A percentile compares a stretch with the other conserved stretches of the same genome.
phyloP scores from a whole-genome alignment of 1,140 invertebrate species.

The Nasonia giraulti region DNA sequence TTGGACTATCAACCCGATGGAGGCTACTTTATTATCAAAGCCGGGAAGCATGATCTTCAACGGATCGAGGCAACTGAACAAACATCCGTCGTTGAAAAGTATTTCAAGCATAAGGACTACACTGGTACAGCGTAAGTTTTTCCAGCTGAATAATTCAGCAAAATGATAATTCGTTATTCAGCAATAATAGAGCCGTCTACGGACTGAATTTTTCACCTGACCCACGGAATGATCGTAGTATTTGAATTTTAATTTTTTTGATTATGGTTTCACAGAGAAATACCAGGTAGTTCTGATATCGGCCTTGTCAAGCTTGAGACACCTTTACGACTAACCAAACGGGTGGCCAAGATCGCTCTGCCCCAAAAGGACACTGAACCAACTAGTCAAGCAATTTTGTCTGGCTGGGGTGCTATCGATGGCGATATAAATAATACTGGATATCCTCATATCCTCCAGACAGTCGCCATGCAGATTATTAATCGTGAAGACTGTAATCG shows the following conservation, averaged over 20 bases:
- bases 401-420: neutral
- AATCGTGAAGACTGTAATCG: neutral
- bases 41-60: neutral
- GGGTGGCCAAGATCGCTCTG: neutral
- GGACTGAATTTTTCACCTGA: no score
- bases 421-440: neutral
- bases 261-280: neutral
- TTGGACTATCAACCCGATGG: neutral
- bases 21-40: slow-evolving; percentile 35
- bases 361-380: neutral
- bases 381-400: neutral
- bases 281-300: neutral
- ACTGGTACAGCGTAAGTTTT: slow-evolving; percentile 58
- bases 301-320: neutral
- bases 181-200: no score
- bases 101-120: slow-evolving; percentile 72
- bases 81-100: slow-evolving; percentile 63
- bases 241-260: no score
- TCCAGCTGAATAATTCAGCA: slow-evolving; percentile 51
- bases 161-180: neutral
- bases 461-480: neutral
- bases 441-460: neutral
- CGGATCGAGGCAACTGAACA: slow-evolving; percentile 70
- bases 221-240: no score
- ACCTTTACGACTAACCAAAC: neutral